Percentiles rank a stretch among this genome's conserved stretches.
These are phyloP conservation scores for Cataglyphis rosenhaueri DNA, from an alignment of 2,888 invertebrate species.

Conservation along the genomic window DNA sequence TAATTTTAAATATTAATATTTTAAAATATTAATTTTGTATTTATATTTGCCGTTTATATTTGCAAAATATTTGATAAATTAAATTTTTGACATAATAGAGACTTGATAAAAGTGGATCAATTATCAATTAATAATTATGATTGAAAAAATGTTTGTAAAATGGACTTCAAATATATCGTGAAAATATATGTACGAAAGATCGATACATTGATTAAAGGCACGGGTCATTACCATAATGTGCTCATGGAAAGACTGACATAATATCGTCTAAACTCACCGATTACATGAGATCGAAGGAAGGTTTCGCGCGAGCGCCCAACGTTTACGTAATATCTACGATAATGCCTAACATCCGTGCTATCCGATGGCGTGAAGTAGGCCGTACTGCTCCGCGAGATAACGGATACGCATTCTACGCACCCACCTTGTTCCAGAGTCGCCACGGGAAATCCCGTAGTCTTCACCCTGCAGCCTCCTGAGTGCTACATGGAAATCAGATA, in stretches of 20 bases:
- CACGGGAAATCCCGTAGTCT: conserved; percentile 97
- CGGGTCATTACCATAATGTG: background rate
- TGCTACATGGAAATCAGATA: conserved; percentile 98
- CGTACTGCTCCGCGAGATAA: conserved; percentile 51
- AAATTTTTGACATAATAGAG: background rate
- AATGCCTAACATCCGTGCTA: conserved; percentile 46
- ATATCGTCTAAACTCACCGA: conserved; percentile 39
- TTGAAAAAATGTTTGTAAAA: background rate
- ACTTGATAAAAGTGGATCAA: background rate
- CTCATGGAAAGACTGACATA: conserved; percentile 17
- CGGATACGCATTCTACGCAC: conserved; percentile 53
- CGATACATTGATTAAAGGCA: conserved; percentile 2
- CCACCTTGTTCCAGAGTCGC: conserved; percentile 90
- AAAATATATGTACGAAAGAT: conserved; percentile 1
- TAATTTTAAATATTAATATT: too few species aligned
- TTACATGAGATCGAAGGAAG: conserved; percentile 39
- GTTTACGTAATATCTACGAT: conserved; percentile 51
- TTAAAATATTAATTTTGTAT: background rate
- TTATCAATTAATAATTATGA: background rate
- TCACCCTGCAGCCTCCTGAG: conserved; percentile 96
- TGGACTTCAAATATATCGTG: background rate
- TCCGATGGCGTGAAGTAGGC: conserved; percentile 46
- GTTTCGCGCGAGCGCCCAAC: conserved; percentile 50
- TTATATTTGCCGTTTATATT: background rate
- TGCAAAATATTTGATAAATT: background rate